A percentile compares a stretch with the other conserved stretches of the same genome.
Conservation (phyloP, 2,888 invertebrate species). For the Lycocerus yunnanus region DNA sequence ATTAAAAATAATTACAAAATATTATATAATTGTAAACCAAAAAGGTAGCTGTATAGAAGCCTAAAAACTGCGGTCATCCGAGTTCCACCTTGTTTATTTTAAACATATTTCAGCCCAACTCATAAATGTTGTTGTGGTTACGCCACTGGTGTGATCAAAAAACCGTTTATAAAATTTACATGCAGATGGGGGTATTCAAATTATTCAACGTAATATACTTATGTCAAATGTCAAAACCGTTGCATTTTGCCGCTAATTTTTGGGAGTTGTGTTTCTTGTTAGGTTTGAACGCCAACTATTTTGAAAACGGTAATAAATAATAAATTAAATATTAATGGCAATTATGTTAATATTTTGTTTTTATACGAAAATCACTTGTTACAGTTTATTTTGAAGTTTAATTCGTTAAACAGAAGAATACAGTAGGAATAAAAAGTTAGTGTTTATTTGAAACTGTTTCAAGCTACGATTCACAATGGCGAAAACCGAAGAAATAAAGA, state of each 20-base stretch:
- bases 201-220: neutral
- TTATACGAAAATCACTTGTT: neutral
- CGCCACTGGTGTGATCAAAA: too few species aligned
- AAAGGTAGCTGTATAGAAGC: too few species aligned
- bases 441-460: neutral
- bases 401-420: neutral
- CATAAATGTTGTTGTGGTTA: too few species aligned
- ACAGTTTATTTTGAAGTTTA: neutral
- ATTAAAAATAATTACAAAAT: too few species aligned
- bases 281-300: neutral
- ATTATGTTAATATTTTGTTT: neutral
- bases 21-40: too few species aligned
- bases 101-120: too few species aligned
- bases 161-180: too few species aligned
- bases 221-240: neutral
- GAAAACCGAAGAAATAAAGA: constrained; percentile 20
- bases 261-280: neutral
- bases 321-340: neutral
- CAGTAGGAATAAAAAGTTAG: neutral
- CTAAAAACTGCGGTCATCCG: too few species aligned
- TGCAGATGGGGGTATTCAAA: neutral
- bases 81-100: too few species aligned
- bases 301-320: neutral
- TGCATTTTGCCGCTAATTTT: neutral
- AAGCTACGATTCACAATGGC: neutral